Conservation (phyloP, 2,888 invertebrate genomes). For the Drosophila macrospina region DNA sequence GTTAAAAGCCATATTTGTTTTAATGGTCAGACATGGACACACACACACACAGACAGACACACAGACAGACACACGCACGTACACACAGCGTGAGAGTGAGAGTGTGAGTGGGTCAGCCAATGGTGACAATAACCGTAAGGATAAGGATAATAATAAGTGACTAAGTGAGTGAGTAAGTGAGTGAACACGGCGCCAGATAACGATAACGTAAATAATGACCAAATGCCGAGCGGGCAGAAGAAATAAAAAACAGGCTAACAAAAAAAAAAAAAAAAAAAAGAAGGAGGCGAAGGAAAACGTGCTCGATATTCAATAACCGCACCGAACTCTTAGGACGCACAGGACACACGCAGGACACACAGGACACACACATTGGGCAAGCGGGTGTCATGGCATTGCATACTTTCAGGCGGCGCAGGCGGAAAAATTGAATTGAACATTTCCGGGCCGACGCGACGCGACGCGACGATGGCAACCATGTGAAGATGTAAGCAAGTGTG, state of each 20-base stretch:
- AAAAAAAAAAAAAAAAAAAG: neutral
- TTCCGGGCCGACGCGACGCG: constrained; percentile 63
- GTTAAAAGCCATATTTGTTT: constrained; percentile 65
- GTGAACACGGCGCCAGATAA: constrained; percentile 65
- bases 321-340: constrained; percentile 35
- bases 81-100: neutral
- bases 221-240: constrained; percentile 45
- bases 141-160: constrained; percentile 71
- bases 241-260: constrained; percentile 9
- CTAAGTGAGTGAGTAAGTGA: constrained; percentile 67
- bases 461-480: constrained; percentile 65
- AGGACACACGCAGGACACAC: constrained; percentile 3
- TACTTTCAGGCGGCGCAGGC: constrained; percentile 27
- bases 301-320: constrained; percentile 78
- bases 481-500: constrained; percentile 33
- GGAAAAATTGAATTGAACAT: constrained; percentile 77
- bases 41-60: constrained; percentile 1
- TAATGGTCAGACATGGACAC: constrained; percentile 49
- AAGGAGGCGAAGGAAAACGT: constrained; percentile 44
- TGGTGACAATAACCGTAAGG: constrained; percentile 65
- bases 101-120: constrained; percentile 9
- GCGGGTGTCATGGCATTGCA: constrained; percentile 9
- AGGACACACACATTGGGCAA: constrained; percentile 22
- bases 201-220: constrained; percentile 82
- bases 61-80: neutral